phyloP scores from a whole-genome alignment of 2,113 vertebrate species.

The Alligator mississippiensis region DNA sequence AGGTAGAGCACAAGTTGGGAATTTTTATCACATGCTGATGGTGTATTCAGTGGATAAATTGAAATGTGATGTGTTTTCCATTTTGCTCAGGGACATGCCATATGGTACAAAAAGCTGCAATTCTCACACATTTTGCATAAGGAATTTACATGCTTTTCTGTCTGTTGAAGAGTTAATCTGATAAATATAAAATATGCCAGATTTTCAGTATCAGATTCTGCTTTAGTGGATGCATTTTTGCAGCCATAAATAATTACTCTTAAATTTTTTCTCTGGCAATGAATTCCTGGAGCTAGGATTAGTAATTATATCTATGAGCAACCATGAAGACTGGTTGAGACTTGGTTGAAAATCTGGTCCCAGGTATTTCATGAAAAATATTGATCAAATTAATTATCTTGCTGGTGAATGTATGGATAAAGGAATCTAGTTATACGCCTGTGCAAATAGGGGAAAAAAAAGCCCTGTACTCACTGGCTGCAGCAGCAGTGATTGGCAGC shows the following conservation, averaged over 20 bases:
- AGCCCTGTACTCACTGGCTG: no score
- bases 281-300: not conserved
- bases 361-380: slow-evolving; percentile 54
- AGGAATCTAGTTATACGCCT: slow-evolving; percentile 7
- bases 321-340: slow-evolving; percentile 28
- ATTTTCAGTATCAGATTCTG: not conserved
- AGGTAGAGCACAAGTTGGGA: not conserved
- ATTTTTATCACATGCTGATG: not conserved
- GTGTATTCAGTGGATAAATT: not conserved
- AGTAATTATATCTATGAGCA: slow-evolving; percentile 36
- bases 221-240: slow-evolving; percentile 9
- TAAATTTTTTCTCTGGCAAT: not conserved
- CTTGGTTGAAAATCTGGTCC: slow-evolving; percentile 35
- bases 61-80: not conserved
- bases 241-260: slow-evolving; percentile 19
- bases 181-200: not conserved
- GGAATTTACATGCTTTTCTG: not conserved
- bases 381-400: slow-evolving; percentile 35
- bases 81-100: slow-evolving; percentile 9
- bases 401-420: slow-evolving; percentile 58
- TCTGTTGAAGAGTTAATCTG: not conserved
- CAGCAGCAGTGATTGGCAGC: no score
- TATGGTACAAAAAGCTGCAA: slow-evolving; percentile 24
- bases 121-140: not conserved
- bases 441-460: no score